Conservation (phyloP, 2,888 invertebrate genomes). For the Athrips mouffetella region DNA sequence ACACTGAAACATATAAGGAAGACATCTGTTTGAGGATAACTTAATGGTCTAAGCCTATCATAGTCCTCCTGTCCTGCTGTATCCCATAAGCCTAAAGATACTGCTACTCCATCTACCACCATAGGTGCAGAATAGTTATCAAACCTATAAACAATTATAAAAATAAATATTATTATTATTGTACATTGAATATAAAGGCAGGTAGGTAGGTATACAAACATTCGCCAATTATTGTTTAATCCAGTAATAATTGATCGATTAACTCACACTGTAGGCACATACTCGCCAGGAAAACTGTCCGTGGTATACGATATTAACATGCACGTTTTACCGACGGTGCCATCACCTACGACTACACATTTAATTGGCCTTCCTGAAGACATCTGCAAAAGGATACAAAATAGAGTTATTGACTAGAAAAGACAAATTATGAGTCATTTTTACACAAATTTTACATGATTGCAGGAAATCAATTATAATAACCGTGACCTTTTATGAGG, state of each 20-base stretch:
- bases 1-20: conserved; percentile 99
- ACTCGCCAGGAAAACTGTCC: conserved; percentile 95
- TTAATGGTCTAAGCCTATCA: conserved; percentile 95
- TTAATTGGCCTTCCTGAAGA: conserved; percentile 95
- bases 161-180: background rate
- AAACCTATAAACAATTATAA: conserved; percentile 81
- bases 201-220: too few relatives aligned
- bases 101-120: conserved; percentile 98
- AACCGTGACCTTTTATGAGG: background rate
- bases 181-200: too few relatives aligned
- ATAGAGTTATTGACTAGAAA: too few relatives aligned
- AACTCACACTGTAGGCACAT: conserved; percentile 96
- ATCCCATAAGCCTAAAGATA: conserved; percentile 98
- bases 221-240: too few relatives aligned
- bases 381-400: conserved; percentile 76
- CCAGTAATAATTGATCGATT: conserved; percentile 16
- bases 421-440: conserved; percentile 65
- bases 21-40: conserved; percentile 99
- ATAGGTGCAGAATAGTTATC: conserved; percentile 99
- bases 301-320: conserved; percentile 96
- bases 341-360: conserved; percentile 95
- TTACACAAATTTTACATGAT: conserved; percentile 22
- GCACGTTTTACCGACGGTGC: conserved; percentile 96
- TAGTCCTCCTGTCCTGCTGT: conserved; percentile 99
- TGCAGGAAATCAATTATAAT: background rate